These are phyloP conservation scores for Zygogramma bicolorata DNA, from an alignment of 2,888 invertebrate genomes.

Conservation along the genomic window DNA sequence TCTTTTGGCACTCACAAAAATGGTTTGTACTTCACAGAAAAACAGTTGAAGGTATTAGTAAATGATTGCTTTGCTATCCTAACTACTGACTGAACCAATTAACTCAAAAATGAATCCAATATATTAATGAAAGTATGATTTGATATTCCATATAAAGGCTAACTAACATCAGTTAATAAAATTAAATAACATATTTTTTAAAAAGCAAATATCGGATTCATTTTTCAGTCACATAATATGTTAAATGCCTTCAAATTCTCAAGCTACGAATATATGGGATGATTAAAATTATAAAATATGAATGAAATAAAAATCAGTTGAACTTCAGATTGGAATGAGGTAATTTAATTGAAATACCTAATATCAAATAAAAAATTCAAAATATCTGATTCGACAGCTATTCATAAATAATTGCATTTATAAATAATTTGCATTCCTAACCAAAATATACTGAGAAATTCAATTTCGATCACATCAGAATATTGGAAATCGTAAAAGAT, in stretches of 20 bases:
- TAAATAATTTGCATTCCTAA: background rate
- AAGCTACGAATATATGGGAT: no score
- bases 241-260: background rate
- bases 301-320: no score
- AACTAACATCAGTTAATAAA: background rate
- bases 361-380: no score
- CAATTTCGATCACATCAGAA: background rate
- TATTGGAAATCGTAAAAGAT: background rate
- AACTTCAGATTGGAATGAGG: no score
- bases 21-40: conserved; percentile 57
- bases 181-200: background rate
- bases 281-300: no score
- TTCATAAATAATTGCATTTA: no score
- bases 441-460: background rate
- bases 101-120: conserved; percentile 30
- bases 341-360: no score
- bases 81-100: conserved; percentile 38
- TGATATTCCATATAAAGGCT: background rate
- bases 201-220: background rate
- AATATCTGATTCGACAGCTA: no score
- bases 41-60: conserved; percentile 49
- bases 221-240: background rate
- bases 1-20: conserved; percentile 56
- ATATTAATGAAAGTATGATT: background rate
- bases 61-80: conserved; percentile 41